Evolutionary conservation across 2,797 vertebrate genomes (phyloP), one percentile per base, ranked within the genome.

Genomic region (Echeneis naucrates): DNA sequence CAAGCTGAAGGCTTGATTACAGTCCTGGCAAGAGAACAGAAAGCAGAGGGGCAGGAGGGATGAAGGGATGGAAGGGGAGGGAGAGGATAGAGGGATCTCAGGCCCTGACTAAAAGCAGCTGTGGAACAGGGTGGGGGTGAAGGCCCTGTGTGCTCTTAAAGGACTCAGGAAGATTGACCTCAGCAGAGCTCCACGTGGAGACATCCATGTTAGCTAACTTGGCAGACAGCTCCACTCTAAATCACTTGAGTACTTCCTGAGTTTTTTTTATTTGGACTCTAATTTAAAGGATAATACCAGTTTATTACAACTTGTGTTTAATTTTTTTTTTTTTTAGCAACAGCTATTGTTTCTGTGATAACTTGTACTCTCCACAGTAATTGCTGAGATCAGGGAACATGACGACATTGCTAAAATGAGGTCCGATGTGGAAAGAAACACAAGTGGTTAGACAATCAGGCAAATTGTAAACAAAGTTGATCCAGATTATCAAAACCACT

Each of bases 1-100:
- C 91, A 92, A 93, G 89, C 88, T 92, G 87, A 91, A 93, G 89
- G 86, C 87, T 93, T 94, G 91, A 94, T 93, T 92, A 92, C 88
- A 93, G 92, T 87, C 78, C 91, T 93, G 92, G 92, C 88, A 91
- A 86, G 75, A 92, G 91, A 92, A 92, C 92, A 90, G 84, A 90
- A 92, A 89, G 85, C 83, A 78, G 74, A 90, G 88, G 90, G 89
- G 87, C 88, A 90, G 87, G 76, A 88, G 85, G 87, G 75, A 84
- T 81, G 66, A 68, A 74, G 77, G 72, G 85, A 85, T 84, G 84
- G 83, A 85, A 69, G 78, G 75, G 80, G 81, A 65, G 81, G 81
- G 57, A 75, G 77, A 47, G 74, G 74, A 77, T 83, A 79, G 85
- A 81, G 85, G 90, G 87, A 92, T 85, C 83, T 90, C 82, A 71